phyloP scores from a whole-genome alignment of 2,888 invertebrate genomes.

The Pammene fasciana region DNA sequence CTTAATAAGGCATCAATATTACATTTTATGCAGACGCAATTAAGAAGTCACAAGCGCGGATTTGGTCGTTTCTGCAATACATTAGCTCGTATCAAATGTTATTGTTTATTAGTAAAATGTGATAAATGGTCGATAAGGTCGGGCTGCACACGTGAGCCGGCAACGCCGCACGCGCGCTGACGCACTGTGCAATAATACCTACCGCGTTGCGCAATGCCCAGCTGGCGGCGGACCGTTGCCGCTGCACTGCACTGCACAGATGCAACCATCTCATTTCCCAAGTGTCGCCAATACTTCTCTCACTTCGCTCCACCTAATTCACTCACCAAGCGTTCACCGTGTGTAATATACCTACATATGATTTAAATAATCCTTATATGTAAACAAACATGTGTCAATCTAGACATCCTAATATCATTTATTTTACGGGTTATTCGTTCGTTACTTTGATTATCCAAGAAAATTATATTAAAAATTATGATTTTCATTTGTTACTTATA shows the following conservation, averaged over 20 bases:
- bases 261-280: slow-evolving; percentile 56
- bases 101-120: slow-evolving; percentile 30
- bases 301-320: background rate
- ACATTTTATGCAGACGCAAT: no score
- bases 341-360: no score
- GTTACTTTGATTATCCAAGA: no score
- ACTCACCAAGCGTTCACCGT: no score
- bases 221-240: slow-evolving; percentile 55
- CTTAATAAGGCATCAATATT: no score
- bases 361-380: no score
- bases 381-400: no score
- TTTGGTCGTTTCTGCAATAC: background rate
- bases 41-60: background rate
- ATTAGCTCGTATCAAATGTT: slow-evolving; percentile 4
- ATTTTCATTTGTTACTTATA: no score
- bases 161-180: slow-evolving; percentile 54
- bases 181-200: slow-evolving; percentile 63
- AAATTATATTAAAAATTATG: no score
- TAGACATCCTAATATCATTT: no score
- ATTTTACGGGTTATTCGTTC: no score
- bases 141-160: slow-evolving; percentile 46
- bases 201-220: slow-evolving; percentile 68
- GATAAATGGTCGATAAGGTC: slow-evolving; percentile 40
- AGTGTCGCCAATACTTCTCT: slow-evolving; percentile 39
- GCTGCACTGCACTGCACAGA: slow-evolving; percentile 45